Evolutionary conservation across 1,140 invertebrate genomes (phyloP).

Genomic region (Hirudo medicinalis): DNA sequence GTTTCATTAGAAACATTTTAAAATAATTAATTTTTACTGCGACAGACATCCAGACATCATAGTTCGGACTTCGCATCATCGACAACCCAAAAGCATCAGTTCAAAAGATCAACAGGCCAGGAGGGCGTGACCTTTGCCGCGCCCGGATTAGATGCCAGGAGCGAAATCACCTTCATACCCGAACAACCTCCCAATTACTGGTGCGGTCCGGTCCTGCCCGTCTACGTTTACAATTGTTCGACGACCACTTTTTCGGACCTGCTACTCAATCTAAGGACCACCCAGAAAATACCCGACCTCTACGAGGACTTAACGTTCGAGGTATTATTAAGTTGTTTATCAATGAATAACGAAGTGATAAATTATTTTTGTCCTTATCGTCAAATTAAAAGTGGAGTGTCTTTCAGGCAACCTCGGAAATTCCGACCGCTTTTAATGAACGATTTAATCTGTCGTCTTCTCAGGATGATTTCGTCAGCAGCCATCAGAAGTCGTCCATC

Average conservation of each 20-base stretch:
- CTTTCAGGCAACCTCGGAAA: neutral
- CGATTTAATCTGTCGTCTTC: slow-evolving; percentile 24
- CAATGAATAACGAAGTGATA: neutral
- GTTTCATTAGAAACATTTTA: too few relatives aligned
- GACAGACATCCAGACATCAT: too few relatives aligned
- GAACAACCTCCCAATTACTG: neutral
- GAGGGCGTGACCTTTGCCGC: too few relatives aligned
- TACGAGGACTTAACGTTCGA: slow-evolving; percentile 1
- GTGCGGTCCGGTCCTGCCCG: neutral
- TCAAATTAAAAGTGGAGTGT: neutral
- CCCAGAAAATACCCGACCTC: slow-evolving; percentile 4
- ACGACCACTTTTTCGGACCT: slow-evolving; percentile 3
- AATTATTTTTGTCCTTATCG: neutral
- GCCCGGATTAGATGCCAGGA: too few relatives aligned
- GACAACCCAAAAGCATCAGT: too few relatives aligned
- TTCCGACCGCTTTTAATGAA: neutral
- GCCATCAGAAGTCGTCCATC: slow-evolving; percentile 26
- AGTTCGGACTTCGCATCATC: too few relatives aligned
- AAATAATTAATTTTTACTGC: too few relatives aligned
- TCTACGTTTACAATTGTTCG: slow-evolving; percentile 1
- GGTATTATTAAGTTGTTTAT: neutral
- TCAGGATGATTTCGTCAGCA: slow-evolving; percentile 19
- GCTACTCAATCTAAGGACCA: slow-evolving; percentile 7
- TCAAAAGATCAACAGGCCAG: too few relatives aligned
- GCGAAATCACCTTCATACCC: neutral